Conservation (phyloP, 2,797 vertebrate species). For the Acipenser transmontanus region DNA sequence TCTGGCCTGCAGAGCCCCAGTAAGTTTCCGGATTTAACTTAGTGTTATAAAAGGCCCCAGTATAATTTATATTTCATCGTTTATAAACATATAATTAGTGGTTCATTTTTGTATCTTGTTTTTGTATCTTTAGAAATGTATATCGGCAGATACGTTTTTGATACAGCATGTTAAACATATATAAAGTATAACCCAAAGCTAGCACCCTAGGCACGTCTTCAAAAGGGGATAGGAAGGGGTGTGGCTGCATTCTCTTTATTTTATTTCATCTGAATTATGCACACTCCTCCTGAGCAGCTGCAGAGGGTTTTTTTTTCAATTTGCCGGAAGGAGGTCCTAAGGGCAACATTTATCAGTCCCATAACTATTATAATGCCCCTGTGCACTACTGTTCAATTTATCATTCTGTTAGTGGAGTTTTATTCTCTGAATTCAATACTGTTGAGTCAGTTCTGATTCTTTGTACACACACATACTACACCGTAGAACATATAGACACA, state of each 20-base stretch:
- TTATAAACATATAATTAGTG: too few species aligned
- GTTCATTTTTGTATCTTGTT: too few species aligned
- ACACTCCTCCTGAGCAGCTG: not conserved
- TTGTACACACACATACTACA: too few species aligned
- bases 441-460: not conserved
- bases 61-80: too few species aligned
- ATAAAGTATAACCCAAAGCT: too few species aligned
- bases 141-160: too few species aligned
- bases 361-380: not conserved
- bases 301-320: not conserved
- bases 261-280: constrained; percentile 2
- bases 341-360: constrained; percentile 5
- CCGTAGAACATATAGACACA: too few species aligned
- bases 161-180: too few species aligned
- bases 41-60: too few species aligned
- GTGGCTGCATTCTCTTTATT: not conserved
- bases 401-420: not conserved
- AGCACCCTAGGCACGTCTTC: not conserved
- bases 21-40: too few species aligned
- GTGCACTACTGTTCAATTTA: not conserved
- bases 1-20: too few species aligned
- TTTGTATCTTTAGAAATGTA: too few species aligned
- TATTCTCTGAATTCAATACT: not conserved
- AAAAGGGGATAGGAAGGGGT: not conserved
- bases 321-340: not conserved